These are phyloP conservation scores for Stichodactyla mertensii DNA, from an alignment of 64 coral and sea anemone species.

Conservation along the genomic window DNA sequence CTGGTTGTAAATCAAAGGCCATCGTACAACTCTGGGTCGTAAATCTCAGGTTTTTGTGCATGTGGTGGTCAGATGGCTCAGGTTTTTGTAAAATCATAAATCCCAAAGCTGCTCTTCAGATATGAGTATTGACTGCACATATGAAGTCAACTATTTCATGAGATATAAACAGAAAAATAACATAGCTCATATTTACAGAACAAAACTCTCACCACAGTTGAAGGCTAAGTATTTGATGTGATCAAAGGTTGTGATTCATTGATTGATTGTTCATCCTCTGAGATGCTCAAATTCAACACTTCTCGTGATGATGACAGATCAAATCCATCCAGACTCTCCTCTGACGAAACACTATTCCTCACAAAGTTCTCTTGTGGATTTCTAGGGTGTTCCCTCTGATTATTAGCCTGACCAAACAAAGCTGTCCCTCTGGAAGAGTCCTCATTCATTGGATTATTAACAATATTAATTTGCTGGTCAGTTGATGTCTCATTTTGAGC, in stretches of 20 bases:
- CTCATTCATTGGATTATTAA: slow-evolving; percentile 27
- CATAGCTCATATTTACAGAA: not conserved
- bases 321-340: not conserved
- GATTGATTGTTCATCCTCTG: slow-evolving; percentile 35
- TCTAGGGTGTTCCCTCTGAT: not conserved
- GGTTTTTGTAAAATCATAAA: not conserved
- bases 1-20: not conserved
- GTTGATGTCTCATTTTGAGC: not conserved
- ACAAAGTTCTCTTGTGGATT: not conserved
- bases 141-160: not conserved
- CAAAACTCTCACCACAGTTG: not conserved
- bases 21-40: not conserved
- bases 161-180: not conserved
- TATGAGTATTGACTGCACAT: not conserved
- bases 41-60: not conserved
- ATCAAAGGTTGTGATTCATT: slow-evolving; percentile 38
- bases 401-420: not conserved
- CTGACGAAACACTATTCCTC: not conserved
- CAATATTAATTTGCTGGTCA: slow-evolving; percentile 30
- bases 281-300: slow-evolving; percentile 17
- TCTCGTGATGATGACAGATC: not conserved
- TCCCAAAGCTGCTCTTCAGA: not conserved
- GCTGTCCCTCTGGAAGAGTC: not conserved
- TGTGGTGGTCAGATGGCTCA: not conserved
- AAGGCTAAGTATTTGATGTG: not conserved